Evolutionary conservation across 2,888 invertebrate species (phyloP), one percentile per base, ranked within the genome.

Genomic region (Doris montereyensis): DNA sequence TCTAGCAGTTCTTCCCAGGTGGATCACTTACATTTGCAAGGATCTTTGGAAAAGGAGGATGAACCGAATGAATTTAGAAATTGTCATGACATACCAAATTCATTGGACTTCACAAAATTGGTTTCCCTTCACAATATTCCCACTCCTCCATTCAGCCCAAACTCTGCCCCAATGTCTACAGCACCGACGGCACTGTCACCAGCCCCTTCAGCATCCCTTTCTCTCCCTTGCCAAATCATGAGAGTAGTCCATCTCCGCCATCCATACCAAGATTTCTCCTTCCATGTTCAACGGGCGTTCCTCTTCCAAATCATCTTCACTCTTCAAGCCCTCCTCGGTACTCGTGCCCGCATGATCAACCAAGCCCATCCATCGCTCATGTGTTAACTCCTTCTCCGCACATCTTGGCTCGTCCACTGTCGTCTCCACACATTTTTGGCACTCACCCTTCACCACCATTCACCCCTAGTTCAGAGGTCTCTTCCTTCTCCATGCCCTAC

Each of bases 361-460:
- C 75, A 58, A 41, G 26, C n/a, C 34, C 41, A 1, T 10, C 35
- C 17, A 62, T 26, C 4, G 57, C 60, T 75, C 60, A 65, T n/a
- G 58, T 41, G 21, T 30, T n/a, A 10, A 65, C 78, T 24, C 35
- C 35, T 10, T 70, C 70, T 0, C 58, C 74, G 13, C 60, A 70
- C n/a, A 21, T 28, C 8, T 58, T n/a, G 52, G 17, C 57, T 24
- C 73, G 67, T 21, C 26, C 75, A 17, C 72, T 57, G 8, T 74
- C 67, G 21, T 78, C 78, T 10, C 78, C 78, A n/a, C 70, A 79
- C 21, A 34, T 71, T 30, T 71, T 60, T 30, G 34, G 71, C 34
- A 58, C 79, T 1, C 79, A 79, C 62, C 79, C 79, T 1, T 79
- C 79, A 2, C 79, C 79, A 13, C 79, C 79, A 8, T 79, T 79